These are phyloP conservation scores for Lepidochitona cinerea DNA, from an alignment of 2,888 invertebrate genomes.

Conservation along the genomic window DNA sequence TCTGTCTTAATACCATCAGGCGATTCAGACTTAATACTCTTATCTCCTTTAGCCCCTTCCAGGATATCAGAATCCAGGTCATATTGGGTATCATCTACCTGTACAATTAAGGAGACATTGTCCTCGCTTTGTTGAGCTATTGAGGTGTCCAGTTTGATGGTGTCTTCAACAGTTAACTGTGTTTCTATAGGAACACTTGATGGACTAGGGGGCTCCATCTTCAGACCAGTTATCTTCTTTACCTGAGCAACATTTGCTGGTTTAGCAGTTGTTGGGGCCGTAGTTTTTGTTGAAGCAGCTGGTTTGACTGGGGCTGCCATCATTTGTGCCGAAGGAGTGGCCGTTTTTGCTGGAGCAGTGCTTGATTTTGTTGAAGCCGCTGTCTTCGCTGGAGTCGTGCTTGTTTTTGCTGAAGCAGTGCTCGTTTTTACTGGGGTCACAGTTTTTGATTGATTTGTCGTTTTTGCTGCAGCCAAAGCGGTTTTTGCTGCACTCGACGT, in stretches of 20 bases:
- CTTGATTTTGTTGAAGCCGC: too few species aligned
- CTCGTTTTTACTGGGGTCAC: constrained; percentile 40
- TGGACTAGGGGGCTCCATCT: constrained; percentile 15
- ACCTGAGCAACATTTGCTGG: too few species aligned
- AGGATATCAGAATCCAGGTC: constrained; percentile 68
- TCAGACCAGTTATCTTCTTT: not conserved
- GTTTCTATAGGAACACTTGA: constrained; percentile 21
- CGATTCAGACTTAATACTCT: constrained; percentile 20
- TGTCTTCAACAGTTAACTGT: constrained; percentile 59
- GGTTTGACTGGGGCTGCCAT: constrained; percentile 7
- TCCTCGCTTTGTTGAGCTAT: not conserved
- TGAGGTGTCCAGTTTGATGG: constrained; percentile 46
- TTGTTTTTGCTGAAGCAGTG: constrained; percentile 22
- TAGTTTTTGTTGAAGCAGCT: constrained; percentile 13
- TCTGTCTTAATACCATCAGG: constrained; percentile 28
- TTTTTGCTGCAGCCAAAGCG: constrained; percentile 1
- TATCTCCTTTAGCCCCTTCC: not conserved
- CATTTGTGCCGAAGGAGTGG: constrained; percentile 8
- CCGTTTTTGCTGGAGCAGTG: constrained; percentile 12
- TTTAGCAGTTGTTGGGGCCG: constrained; percentile 2
- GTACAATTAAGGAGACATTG: constrained; percentile 47
- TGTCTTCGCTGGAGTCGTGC: constrained; percentile 10
- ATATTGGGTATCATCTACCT: constrained; percentile 69
- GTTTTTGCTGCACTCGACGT: not conserved
- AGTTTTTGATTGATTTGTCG: too few species aligned